Conservation (phyloP, 2,888 invertebrate species). For the Mesorhabditis spiculigera region DNA sequence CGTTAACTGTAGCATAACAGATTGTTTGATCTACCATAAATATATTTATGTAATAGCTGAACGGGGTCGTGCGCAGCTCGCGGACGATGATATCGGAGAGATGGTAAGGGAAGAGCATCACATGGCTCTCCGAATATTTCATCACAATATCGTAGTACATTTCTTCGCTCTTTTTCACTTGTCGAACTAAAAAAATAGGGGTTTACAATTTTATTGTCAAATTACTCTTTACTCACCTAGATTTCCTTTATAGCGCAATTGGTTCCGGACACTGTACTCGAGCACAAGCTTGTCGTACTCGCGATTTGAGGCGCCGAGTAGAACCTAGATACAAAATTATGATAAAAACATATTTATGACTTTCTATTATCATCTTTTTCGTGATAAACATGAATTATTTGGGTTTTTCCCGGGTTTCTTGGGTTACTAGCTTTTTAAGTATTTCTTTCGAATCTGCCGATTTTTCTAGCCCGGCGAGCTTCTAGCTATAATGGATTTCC, state of each 20-base stretch:
- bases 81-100: conserved; percentile 88
- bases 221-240: conserved; percentile 66
- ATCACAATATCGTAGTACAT: conserved; percentile 86
- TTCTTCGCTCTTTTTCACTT: conserved; percentile 79
- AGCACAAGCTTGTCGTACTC: conserved; percentile 86
- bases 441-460: too few species aligned
- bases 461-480: too few species aligned
- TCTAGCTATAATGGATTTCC: too few species aligned
- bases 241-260: conserved; percentile 82
- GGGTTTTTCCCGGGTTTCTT: too few species aligned
- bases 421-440: too few species aligned
- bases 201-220: background rate
- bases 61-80: conserved; percentile 86
- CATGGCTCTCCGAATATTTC: conserved; percentile 70
- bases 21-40: conserved; percentile 61
- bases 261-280: conserved; percentile 86
- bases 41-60: conserved; percentile 86
- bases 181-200: conserved; percentile 68
- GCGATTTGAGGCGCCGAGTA: conserved; percentile 78
- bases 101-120: conserved; percentile 90
- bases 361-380: background rate
- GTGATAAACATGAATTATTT: too few species aligned
- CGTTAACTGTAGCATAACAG: background rate
- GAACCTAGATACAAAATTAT: conserved; percentile 24
- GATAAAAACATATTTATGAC: too few species aligned